phyloP scores from a whole-genome alignment of 2,888 invertebrate genomes.

The Lasiommata megera region DNA sequence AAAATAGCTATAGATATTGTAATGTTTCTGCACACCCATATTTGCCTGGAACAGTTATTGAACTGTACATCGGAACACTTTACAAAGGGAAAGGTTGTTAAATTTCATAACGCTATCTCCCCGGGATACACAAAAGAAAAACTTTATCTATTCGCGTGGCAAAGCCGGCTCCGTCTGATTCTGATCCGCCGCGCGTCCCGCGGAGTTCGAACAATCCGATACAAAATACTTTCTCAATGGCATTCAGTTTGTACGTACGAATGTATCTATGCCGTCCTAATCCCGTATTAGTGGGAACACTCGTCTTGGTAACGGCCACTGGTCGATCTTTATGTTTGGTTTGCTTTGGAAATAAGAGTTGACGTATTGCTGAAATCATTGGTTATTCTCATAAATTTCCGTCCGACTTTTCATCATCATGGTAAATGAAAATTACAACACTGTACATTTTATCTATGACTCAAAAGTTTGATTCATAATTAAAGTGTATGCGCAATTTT shows the following conservation, averaged over 20 bases:
- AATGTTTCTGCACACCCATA: neutral
- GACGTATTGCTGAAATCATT: too few relatives aligned
- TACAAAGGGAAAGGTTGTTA: constrained; percentile 17
- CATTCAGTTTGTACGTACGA: constrained; percentile 6
- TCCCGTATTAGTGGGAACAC: constrained; percentile 4
- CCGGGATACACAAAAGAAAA: constrained; percentile 18
- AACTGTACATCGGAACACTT: neutral
- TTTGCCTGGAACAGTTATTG: neutral
- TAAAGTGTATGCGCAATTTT: too few relatives aligned
- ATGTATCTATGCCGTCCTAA: neutral
- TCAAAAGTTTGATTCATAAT: too few relatives aligned
- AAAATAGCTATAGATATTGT: too few relatives aligned
- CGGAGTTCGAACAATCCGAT: constrained; percentile 17
- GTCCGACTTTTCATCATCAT: too few relatives aligned
- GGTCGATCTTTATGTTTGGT: neutral
- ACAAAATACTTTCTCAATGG: constrained; percentile 11
- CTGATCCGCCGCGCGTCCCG: constrained; percentile 28
- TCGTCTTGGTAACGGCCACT: neutral
- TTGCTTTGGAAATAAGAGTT: neutral
- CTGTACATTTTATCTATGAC: too few relatives aligned
- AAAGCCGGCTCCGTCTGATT: constrained; percentile 26
- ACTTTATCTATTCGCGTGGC: constrained; percentile 27
- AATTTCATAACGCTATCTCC: constrained; percentile 19
- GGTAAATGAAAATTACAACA: too few relatives aligned
- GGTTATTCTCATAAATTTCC: too few relatives aligned